These are phyloP conservation scores for Microplitis manilae DNA, from an alignment of 2,888 invertebrate species.

Conservation along the genomic window DNA sequence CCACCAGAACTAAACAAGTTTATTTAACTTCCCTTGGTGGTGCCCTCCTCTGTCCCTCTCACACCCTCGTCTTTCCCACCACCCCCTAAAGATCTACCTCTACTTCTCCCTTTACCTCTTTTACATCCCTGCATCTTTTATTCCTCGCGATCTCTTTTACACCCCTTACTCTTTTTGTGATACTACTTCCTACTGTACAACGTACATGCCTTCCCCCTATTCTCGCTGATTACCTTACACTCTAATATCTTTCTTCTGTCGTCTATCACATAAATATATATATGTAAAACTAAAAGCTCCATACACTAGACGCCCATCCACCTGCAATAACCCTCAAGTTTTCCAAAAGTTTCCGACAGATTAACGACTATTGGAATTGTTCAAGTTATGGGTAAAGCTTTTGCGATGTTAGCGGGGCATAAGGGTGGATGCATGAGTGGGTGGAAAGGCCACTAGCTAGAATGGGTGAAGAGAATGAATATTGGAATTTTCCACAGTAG, in stretches of 20 bases:
- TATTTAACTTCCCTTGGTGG: slow-evolving; percentile 67
- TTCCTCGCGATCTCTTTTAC: slow-evolving; percentile 28
- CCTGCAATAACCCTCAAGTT: slow-evolving; percentile 65
- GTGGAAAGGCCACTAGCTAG: slow-evolving; percentile 8
- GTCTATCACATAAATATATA: not conserved
- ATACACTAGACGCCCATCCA: slow-evolving; percentile 50
- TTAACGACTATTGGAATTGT: slow-evolving; percentile 69
- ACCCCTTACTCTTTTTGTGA: slow-evolving; percentile 41
- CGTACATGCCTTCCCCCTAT: slow-evolving; percentile 30
- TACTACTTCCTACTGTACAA: slow-evolving; percentile 28
- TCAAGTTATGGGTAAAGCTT: slow-evolving; percentile 60
- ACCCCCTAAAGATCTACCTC: slow-evolving; percentile 41
- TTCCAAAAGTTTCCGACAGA: slow-evolving; percentile 64
- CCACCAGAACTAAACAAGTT: slow-evolving; percentile 69
- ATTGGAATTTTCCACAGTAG: slow-evolving; percentile 51
- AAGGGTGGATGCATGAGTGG: slow-evolving; percentile 31
- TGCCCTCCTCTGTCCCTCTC: slow-evolving; percentile 30
- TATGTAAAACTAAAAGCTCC: slow-evolving; percentile 31
- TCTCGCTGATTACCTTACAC: slow-evolving; percentile 22
- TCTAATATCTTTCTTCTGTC: slow-evolving; percentile 29
- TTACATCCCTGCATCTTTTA: slow-evolving; percentile 26
- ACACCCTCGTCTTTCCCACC: slow-evolving; percentile 36
- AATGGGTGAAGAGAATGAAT: slow-evolving; percentile 38
- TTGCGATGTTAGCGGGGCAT: slow-evolving; percentile 31
- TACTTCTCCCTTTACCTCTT: slow-evolving; percentile 41